These are phyloP conservation scores for Cricetomys ansorgei DNA, from an alignment of 2,113 vertebrate genomes.

Conservation along the genomic window DNA sequence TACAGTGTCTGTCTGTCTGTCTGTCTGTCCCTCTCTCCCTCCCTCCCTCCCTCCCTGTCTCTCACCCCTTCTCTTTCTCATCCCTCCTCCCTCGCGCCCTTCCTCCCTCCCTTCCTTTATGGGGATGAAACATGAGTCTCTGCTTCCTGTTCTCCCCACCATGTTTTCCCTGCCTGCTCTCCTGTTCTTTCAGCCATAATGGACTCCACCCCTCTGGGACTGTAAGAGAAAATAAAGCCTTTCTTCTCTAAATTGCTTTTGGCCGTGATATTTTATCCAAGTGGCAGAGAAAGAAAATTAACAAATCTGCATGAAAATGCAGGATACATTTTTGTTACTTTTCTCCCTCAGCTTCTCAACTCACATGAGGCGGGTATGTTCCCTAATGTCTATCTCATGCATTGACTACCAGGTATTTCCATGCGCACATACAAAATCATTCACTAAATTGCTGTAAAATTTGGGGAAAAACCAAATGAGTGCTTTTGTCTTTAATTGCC, in stretches of 20 bases:
- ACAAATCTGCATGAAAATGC: not conserved
- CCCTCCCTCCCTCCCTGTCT: not conserved
- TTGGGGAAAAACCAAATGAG: not conserved
- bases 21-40: not conserved
- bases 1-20: too few relatives aligned
- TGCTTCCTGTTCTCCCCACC: not conserved
- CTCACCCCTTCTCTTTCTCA: too few relatives aligned
- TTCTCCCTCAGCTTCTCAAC: not conserved
- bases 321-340: not conserved
- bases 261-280: not conserved
- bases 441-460: not conserved
- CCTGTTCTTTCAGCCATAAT: not conserved
- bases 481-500: conserved; percentile 8
- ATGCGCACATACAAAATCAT: not conserved
- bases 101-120: too few relatives aligned
- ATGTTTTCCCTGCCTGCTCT: too few relatives aligned
- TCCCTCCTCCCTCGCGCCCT: not conserved
- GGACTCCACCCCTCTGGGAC: not conserved
- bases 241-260: not conserved
- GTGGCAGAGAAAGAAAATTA: not conserved
- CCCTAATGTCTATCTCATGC: not conserved
- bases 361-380: not conserved
- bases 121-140: not conserved
- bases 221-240: not conserved
- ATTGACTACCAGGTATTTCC: not conserved